Conservation (phyloP, 2,888 invertebrate genomes). For the Calameuta pallipes region DNA sequence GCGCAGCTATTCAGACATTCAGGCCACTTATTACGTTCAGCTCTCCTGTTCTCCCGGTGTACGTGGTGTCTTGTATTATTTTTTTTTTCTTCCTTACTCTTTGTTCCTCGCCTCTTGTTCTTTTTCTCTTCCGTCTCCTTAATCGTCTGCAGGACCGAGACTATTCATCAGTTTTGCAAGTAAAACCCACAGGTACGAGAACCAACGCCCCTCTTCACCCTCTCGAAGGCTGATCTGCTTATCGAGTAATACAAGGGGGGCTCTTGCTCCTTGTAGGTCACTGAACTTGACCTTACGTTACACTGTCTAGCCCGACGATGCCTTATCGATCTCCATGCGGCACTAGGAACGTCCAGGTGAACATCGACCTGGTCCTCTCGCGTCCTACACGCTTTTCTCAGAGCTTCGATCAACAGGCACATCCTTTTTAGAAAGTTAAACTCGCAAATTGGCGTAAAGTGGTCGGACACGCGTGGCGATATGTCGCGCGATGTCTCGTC, state of each 20-base stretch:
- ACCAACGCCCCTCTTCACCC: not conserved
- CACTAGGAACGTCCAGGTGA: not conserved
- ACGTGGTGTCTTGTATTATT: not conserved
- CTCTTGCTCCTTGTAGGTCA: not conserved
- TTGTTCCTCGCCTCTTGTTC: not conserved
- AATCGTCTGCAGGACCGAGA: not conserved
- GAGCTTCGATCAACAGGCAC: slow-evolving; percentile 37
- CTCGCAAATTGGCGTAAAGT: slow-evolving; percentile 50
- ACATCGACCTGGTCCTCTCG: not conserved
- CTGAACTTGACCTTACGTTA: not conserved
- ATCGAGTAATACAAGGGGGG: not conserved
- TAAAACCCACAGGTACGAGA: not conserved
- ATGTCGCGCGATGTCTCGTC: slow-evolving; percentile 14
- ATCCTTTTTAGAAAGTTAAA: slow-evolving; percentile 44
- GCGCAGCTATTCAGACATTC: slow-evolving; percentile 28
- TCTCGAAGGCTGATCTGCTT: not conserved
- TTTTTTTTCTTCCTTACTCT: not conserved
- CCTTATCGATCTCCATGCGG: not conserved
- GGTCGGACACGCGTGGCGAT: slow-evolving; percentile 6
- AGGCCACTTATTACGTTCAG: slow-evolving; percentile 28
- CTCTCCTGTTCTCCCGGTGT: slow-evolving; percentile 14
- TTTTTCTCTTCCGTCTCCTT: not conserved
- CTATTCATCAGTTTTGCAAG: not conserved
- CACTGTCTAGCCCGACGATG: not conserved
- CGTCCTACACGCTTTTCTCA: not conserved